A percentile compares a stretch with the other conserved stretches of the same genome.
Evolutionary conservation across 2,888 invertebrate genomes (phyloP).

Genomic region (Cyclophora punctaria): DNA sequence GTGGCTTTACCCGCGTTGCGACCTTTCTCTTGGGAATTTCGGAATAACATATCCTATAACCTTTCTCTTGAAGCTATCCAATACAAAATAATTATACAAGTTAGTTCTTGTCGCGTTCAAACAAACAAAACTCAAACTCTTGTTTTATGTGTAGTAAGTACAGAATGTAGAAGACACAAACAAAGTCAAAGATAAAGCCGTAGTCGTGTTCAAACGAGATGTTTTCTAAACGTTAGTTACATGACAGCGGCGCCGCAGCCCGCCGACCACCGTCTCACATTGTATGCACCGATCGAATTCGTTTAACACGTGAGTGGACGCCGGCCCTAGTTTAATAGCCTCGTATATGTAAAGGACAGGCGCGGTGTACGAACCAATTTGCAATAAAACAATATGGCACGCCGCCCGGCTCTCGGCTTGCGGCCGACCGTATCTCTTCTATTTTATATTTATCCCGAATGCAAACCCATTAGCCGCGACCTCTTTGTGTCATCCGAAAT

Average conservation of each 20-base stretch:
- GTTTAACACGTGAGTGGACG: constrained; percentile 73
- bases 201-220: constrained; percentile 27
- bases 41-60: too few species aligned
- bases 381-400: constrained; percentile 73
- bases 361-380: constrained; percentile 71
- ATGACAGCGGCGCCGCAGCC: constrained; percentile 33
- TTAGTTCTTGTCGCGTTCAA: too few species aligned
- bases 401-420: constrained; percentile 44
- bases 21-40: too few species aligned
- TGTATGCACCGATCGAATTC: constrained; percentile 65
- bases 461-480: constrained; percentile 43
- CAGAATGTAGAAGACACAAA: neutral
- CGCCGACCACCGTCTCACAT: constrained; percentile 39
- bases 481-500: constrained; percentile 44
- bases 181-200: constrained; percentile 18
- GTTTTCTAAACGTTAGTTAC: constrained; percentile 33
- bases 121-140: too few species aligned
- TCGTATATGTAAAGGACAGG: constrained; percentile 73
- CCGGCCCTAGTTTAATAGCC: constrained; percentile 68
- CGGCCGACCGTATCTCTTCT: constrained; percentile 39
- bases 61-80: too few species aligned
- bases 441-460: constrained; percentile 43
- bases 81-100: too few species aligned
- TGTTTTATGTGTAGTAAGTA: too few species aligned
- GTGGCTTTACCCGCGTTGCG: too few species aligned